A percentile compares a stretch with the other conserved stretches of the same genome.
phyloP scores from a whole-genome alignment of 1,140 invertebrate species.

The Metopolophium dirhodum region DNA sequence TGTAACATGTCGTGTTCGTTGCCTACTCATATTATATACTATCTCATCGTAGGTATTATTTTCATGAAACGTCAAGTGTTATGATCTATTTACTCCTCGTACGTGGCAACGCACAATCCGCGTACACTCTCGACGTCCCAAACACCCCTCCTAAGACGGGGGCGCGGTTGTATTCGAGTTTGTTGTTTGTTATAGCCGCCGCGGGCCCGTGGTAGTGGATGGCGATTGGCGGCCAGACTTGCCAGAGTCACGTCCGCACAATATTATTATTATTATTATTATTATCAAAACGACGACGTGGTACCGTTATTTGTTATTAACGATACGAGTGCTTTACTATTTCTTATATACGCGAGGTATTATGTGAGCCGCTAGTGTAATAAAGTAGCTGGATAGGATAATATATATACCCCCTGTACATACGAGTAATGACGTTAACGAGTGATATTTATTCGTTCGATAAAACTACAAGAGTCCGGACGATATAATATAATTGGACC shows the following conservation, averaged over 20 bases:
- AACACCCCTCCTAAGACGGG: background rate
- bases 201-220: background rate
- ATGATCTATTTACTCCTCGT: background rate
- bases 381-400: background rate
- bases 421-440: background rate
- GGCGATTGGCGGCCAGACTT: background rate
- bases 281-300: background rate
- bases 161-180: background rate
- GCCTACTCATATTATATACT: background rate
- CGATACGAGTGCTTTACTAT: background rate
- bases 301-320: constrained; percentile 1
- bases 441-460: background rate
- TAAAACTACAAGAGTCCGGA: background rate
- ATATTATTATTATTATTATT: background rate
- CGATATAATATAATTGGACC: background rate
- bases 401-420: background rate
- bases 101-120: no score
- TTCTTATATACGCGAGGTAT: background rate
- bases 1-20: background rate
- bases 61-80: background rate
- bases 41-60: background rate
- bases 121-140: background rate
- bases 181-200: background rate
- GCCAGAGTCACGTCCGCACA: background rate
- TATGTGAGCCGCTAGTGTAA: background rate